phyloP scores from a whole-genome alignment of 2,888 invertebrate species.

The Pasiphila rectangulata region DNA sequence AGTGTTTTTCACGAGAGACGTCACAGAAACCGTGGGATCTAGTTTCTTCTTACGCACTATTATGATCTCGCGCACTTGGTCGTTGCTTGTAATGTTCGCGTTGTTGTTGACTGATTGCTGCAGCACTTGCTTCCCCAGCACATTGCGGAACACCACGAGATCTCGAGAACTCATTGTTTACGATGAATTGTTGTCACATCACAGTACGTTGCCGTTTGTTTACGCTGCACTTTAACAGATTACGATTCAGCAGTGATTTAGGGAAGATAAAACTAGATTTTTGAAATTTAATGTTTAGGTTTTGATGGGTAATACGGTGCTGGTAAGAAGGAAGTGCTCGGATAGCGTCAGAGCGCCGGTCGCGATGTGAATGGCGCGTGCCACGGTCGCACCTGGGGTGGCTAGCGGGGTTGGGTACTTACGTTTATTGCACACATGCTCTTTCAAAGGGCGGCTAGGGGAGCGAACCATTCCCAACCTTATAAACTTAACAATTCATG shows the following conservation, averaged over 20 bases:
- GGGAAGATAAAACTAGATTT: constrained; percentile 41
- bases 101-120: constrained; percentile 83
- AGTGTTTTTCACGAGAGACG: constrained; percentile 65
- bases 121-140: constrained; percentile 83
- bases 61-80: constrained; percentile 73
- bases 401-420: constrained; percentile 78
- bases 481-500: constrained; percentile 22
- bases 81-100: constrained; percentile 76
- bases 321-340: constrained; percentile 42
- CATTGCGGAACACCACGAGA: constrained; percentile 82
- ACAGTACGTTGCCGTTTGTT: constrained; percentile 51
- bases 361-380: constrained; percentile 78
- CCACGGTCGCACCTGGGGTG: constrained; percentile 77
- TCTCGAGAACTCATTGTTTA: constrained; percentile 77
- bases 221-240: background rate
- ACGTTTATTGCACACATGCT: constrained; percentile 79
- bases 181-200: constrained; percentile 41
- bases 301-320: constrained; percentile 42
- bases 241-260: too few relatives aligned
- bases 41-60: constrained; percentile 78
- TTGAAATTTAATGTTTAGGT: background rate
- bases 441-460: constrained; percentile 71
- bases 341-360: constrained; percentile 76
- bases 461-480: constrained; percentile 46
- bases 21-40: constrained; percentile 66